Percentiles rank a stretch among this genome's conserved stretches.
phyloP scores from a whole-genome alignment of 2,888 invertebrate genomes.

The Erynnis tages region DNA sequence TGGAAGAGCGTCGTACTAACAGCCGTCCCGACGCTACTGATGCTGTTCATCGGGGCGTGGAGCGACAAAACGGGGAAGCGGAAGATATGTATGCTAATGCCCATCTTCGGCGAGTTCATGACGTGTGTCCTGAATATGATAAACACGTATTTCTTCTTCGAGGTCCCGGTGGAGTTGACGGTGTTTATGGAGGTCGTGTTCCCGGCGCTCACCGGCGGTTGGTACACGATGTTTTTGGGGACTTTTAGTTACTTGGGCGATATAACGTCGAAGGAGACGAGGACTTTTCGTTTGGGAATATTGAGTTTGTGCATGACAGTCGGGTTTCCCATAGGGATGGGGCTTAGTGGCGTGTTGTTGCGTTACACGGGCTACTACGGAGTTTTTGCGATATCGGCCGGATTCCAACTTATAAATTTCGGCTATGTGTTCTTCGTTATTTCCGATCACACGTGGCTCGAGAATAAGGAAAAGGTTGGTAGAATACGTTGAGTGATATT shows the following conservation, averaged over 20 bases:
- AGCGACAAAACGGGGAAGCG: conserved; percentile 81
- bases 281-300: conserved; percentile 83
- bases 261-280: conserved; percentile 76
- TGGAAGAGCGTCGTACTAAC: conserved; percentile 81
- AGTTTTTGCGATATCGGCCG: conserved; percentile 68
- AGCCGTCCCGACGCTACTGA: conserved; percentile 74
- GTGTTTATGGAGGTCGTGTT: conserved; percentile 78
- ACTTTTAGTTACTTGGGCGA: conserved; percentile 83
- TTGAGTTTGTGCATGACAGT: conserved; percentile 71
- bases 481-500: conserved; percentile 16
- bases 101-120: conserved; percentile 78
- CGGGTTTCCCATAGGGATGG: conserved; percentile 74
- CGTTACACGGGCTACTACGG: conserved; percentile 75
- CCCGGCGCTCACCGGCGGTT: conserved; percentile 77
- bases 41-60: conserved; percentile 84
- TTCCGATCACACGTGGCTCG: conserved; percentile 70
- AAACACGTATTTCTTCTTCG: conserved; percentile 79
- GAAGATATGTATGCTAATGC: conserved; percentile 82
- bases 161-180: conserved; percentile 77
- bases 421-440: conserved; percentile 68
- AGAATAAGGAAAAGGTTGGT: conserved; percentile 63
- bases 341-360: conserved; percentile 65
- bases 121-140: conserved; percentile 73
- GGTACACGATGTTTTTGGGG: conserved; percentile 81
- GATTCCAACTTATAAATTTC: conserved; percentile 66